phyloP scores from a whole-genome alignment of 2,113 vertebrate species.

The Osmerus mordax region DNA sequence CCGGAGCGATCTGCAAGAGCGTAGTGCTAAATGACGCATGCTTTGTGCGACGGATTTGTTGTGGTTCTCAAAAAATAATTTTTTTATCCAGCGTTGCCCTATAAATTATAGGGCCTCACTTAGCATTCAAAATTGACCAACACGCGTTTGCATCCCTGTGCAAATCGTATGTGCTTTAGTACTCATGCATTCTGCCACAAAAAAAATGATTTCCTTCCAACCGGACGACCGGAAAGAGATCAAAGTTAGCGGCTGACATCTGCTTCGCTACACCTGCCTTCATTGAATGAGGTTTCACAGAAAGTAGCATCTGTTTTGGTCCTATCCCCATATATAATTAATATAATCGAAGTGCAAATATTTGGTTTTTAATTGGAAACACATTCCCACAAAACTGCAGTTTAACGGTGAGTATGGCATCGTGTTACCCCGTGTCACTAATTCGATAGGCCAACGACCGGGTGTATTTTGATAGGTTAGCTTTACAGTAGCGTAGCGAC shows the following conservation, averaged over 20 bases:
- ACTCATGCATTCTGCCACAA: no score
- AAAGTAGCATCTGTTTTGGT: conserved; percentile 55
- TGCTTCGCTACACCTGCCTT: conserved; percentile 44
- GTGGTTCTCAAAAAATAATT: conserved; percentile 4
- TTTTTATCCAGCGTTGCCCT: neutral
- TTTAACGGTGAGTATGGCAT: conserved; percentile 58
- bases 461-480: neutral
- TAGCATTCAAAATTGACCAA: neutral
- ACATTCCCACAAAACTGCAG: conserved; percentile 45
- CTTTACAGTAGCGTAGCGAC: no score
- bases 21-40: conserved; percentile 33
- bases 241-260: conserved; percentile 41
- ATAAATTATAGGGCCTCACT: no score
- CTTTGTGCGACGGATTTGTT: conserved; percentile 37
- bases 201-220: neutral
- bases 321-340: neutral
- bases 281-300: conserved; percentile 69
- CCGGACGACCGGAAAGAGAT: conserved; percentile 28
- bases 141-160: neutral
- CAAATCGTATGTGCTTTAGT: neutral
- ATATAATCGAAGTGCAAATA: conserved; percentile 10
- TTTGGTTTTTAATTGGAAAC: conserved; percentile 11
- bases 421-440: neutral
- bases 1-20: neutral
- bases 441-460: neutral